Base-by-base conservation (phyloP, 2,888 invertebrate genomes). In the Celastrina argiolus region DNA sequence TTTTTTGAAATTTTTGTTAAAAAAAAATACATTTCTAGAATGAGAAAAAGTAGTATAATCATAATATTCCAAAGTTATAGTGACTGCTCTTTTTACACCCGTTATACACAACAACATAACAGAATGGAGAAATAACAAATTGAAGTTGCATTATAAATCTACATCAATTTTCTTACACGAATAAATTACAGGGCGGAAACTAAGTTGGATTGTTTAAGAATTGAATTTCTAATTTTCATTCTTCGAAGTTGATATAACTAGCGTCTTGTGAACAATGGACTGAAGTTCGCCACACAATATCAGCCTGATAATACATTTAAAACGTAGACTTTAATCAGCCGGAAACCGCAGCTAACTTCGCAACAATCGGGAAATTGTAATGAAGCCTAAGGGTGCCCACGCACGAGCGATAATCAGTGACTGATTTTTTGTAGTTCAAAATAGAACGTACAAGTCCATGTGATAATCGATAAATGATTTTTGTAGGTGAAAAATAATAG, bases 191-290 rank as follows among this genome's bases (percentile, higher is more conserved):
- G 16, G 58, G 64, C 31, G 58, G 59, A 56, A 51, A 58, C 42
- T 14, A 10, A 59, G 58, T 67, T 51, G 31, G 34, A 36, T 18
- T 64, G 64, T 31, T 56, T 51, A 39, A 39, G 61, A 39, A 61
- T 18, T 61, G 61, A 61, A 61, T 61, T 61, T 61, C 18, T 61
- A 61, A 61, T 61, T 61, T 61, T 61, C 61, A 61, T 61, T 61
- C 61, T 39, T 61, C 61, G 22, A 61, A 61, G 36, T 61, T 39
- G 6, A 31, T 58, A 31, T 34, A 61, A 61, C 61, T 22, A 61
- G 22, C 61, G 18, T 18, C 22, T 51, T 51, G 18, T 2, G 61
- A 1, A 36, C 58, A 58, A 58, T 58, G 31, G 8, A 31, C 58
- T n/a, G 58, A 34, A 59, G 39, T 61, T 39, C 61, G 22, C 61